Evolutionary conservation across 2,797 vertebrate species (phyloP).

Genomic region (Aphelocoma californica): DNA sequence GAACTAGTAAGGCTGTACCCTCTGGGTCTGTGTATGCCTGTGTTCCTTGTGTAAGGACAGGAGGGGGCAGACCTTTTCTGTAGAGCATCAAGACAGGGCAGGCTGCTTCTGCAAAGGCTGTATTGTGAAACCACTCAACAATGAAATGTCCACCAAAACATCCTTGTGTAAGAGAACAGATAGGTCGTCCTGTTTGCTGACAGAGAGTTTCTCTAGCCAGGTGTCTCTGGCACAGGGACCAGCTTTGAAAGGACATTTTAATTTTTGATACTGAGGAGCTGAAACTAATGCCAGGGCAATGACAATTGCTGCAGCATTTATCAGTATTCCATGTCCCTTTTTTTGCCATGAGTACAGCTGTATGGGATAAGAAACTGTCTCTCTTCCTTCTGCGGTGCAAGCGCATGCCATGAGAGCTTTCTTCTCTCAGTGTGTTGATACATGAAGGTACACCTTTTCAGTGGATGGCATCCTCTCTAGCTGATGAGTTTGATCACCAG

Average conservation of each 20-base stretch:
- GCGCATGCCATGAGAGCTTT: not conserved
- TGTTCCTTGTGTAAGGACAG: not conserved
- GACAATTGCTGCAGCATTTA: not conserved
- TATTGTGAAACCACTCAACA: not conserved
- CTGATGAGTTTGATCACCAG: not conserved
- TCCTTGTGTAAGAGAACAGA: not conserved
- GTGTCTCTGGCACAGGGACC: not conserved
- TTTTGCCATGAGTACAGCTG: not conserved
- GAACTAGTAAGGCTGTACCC: not conserved
- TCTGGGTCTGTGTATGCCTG: accelerated
- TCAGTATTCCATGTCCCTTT: not conserved
- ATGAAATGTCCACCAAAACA: not conserved
- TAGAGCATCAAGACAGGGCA: not conserved
- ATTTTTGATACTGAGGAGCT: not conserved
- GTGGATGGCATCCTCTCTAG: not conserved
- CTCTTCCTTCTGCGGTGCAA: not conserved
- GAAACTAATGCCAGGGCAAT: not conserved
- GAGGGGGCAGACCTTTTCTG: not conserved
- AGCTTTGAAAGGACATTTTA: not conserved
- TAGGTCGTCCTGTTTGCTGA: not conserved
- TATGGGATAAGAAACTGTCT: not conserved
- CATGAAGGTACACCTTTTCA: not conserved
- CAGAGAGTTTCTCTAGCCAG: not conserved
- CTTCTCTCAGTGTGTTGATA: not conserved
- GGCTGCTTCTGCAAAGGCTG: not conserved